Evolutionary conservation across 2,888 invertebrate species (phyloP).

Genomic region (Mythimna vitellina): DNA sequence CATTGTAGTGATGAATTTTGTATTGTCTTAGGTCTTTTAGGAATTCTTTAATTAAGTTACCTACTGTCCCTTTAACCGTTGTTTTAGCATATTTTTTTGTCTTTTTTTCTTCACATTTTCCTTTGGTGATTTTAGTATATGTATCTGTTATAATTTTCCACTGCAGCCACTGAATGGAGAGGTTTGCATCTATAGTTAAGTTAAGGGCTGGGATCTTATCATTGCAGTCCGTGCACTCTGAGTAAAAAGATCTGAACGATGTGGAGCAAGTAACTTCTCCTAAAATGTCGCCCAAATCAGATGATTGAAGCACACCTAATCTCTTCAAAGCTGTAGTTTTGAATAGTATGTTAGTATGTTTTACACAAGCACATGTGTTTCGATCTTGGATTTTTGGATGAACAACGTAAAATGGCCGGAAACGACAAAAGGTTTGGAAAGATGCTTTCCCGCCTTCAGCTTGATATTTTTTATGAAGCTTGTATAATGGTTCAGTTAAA

Average conservation of each 20-base stretch:
- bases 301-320: constrained; percentile 33
- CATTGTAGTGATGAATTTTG: constrained; percentile 15
- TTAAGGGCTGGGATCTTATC: constrained; percentile 14
- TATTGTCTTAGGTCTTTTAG: constrained; percentile 6
- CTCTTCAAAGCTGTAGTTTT: constrained; percentile 23
- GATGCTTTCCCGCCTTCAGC: constrained; percentile 49
- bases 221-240: constrained; percentile 28
- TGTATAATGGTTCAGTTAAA: constrained; percentile 45
- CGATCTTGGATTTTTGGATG: constrained; percentile 44
- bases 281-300: constrained; percentile 35
- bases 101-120: constrained; percentile 29
- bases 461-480: constrained; percentile 56
- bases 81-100: constrained; percentile 19
- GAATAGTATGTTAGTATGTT: constrained; percentile 50
- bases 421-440: constrained; percentile 50
- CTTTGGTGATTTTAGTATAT: constrained; percentile 29
- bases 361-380: constrained; percentile 56
- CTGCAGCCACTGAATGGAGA: constrained; percentile 30
- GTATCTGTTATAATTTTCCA: constrained; percentile 35
- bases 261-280: constrained; percentile 31
- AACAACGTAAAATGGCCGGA: constrained; percentile 57
- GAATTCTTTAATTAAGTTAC: constrained; percentile 11
- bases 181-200: constrained; percentile 32
- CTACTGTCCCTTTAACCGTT: constrained; percentile 9
- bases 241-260: constrained; percentile 34